A percentile compares a stretch with the other conserved stretches of the same genome.
phyloP scores from a whole-genome alignment of 2,113 vertebrate species.

The Charina bottae region DNA sequence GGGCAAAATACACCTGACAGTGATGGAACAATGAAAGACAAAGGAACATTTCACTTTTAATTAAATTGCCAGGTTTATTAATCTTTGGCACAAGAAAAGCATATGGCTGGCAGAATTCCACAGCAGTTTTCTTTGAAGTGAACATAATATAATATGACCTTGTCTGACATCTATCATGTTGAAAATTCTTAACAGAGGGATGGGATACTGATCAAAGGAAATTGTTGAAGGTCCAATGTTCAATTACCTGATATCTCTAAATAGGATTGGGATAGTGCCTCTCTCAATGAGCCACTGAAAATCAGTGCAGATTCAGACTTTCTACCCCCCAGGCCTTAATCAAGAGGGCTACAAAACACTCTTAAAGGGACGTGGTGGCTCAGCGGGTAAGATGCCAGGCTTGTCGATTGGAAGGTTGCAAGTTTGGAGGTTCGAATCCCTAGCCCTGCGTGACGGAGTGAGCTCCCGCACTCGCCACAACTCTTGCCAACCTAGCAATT shows the following conservation, averaged over 20 bases:
- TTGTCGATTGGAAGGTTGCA: too few relatives aligned
- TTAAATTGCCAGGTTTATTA: constrained; percentile 4
- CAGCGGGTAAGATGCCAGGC: too few relatives aligned
- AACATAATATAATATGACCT: neutral
- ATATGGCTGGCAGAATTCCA: neutral
- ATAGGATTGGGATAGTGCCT: neutral
- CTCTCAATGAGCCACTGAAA: neutral
- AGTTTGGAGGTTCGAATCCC: too few relatives aligned
- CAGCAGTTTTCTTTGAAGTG: neutral
- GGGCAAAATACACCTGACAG: neutral
- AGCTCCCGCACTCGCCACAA: too few relatives aligned
- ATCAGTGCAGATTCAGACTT: neutral
- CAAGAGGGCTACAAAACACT: neutral
- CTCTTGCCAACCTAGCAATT: too few relatives aligned
- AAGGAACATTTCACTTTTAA: neutral
- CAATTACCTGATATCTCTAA: neutral
- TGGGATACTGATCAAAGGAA: neutral
- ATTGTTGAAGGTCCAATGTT: neutral
- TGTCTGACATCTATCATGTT: neutral
- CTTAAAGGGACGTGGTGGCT: too few relatives aligned
- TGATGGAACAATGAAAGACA: neutral
- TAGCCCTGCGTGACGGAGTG: too few relatives aligned
- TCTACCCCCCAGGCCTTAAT: neutral
- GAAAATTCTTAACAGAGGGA: neutral
- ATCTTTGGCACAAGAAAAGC: neutral